Evolutionary conservation across 2,888 invertebrate species (phyloP).

Genomic region (Itoplectis maculator): DNA sequence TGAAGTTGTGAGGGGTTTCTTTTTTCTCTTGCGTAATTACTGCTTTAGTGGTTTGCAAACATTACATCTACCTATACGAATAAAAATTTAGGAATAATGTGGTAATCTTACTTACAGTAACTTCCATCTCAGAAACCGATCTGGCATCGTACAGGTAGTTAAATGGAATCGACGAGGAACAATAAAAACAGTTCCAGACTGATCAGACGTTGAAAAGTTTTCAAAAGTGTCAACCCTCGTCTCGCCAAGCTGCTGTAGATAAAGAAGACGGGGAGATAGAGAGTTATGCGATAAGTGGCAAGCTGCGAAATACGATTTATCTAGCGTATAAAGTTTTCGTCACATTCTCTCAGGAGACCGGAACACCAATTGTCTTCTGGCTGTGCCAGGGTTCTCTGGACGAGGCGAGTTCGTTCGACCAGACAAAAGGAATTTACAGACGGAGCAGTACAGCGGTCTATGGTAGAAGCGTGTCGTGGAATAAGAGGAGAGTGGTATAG

Average conservation of each 20-base stretch:
- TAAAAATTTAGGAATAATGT: too few species aligned
- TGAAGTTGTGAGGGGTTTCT: background rate
- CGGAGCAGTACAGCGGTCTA: slow-evolving; percentile 46
- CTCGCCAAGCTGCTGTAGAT: slow-evolving; percentile 10
- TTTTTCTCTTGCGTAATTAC: background rate
- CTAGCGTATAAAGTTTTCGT: slow-evolving; percentile 47
- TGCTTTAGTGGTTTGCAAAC: too few species aligned
- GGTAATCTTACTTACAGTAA: background rate
- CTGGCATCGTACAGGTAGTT: slow-evolving; percentile 3
- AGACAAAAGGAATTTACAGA: slow-evolving; percentile 52
- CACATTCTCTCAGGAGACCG: slow-evolving; percentile 31
- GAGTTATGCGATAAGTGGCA: slow-evolving; percentile 28
- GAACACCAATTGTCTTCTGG: slow-evolving; percentile 48
- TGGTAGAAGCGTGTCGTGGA: slow-evolving; percentile 58
- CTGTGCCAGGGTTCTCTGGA: slow-evolving; percentile 35
- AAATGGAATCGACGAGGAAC: slow-evolving; percentile 2
- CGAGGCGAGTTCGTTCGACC: slow-evolving; percentile 37
- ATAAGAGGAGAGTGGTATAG: slow-evolving; percentile 17
- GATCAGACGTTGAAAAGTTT: slow-evolving; percentile 16
- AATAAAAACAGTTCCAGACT: background rate
- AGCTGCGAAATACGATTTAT: slow-evolving; percentile 56
- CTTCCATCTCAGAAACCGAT: background rate
- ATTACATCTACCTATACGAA: too few species aligned
- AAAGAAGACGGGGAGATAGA: background rate
- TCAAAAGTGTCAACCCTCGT: slow-evolving; percentile 3